Base-by-base conservation (phyloP, 2,797 vertebrate species). In the Enteromius radiatus region DNA sequence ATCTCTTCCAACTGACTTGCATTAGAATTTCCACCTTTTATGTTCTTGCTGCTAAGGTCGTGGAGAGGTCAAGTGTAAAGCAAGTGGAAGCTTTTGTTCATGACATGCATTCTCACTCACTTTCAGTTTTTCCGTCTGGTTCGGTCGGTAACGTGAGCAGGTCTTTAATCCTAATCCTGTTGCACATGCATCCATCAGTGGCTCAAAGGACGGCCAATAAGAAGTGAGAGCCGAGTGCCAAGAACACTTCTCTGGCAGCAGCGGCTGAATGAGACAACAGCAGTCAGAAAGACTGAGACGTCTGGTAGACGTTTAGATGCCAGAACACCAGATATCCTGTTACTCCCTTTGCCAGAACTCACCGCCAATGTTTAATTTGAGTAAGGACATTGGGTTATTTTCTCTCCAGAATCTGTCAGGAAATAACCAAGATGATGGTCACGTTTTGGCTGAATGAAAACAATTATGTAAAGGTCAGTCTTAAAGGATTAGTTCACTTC, bases 101-200 rank as follows among this genome's bases (percentile, higher is more conserved):
- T n/a, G 7, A 61, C 49, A 26, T 56, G 76, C 56, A 43, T 23
- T 56, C 41, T 81, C 49, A 75, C 82, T 54, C 68, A 47, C 71
- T 52, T 38, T 19, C 19, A 47, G 26, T 52, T n/a, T 76, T 52
- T 23, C 69, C 85, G 71, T 73, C 63, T 49, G 4, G 67, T 87
- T 81, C 49, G n/a, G 67, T 85, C 15, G 64, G 85, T 89, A 91
- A 92, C 59, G 69, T 91, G 88, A 91, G 85, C 23, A 1, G 81
- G 68, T 86, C 80, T 87, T 88, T 90, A 92, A 90, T 91, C 90
- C 89, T 93, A 92, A 94, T 90, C 92, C 88, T 61, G 78, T 73
- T 75, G 74, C 84, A 81, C 77, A 67, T 81, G 67, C 82, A 65
- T 47, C 81, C 77, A 67, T 77, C 82, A 49, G 63, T 83, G 80